Percentiles rank a stretch among this genome's conserved stretches.
phyloP scores from a whole-genome alignment of 2,888 invertebrate species.

The Hypselothyrea guttata region DNA sequence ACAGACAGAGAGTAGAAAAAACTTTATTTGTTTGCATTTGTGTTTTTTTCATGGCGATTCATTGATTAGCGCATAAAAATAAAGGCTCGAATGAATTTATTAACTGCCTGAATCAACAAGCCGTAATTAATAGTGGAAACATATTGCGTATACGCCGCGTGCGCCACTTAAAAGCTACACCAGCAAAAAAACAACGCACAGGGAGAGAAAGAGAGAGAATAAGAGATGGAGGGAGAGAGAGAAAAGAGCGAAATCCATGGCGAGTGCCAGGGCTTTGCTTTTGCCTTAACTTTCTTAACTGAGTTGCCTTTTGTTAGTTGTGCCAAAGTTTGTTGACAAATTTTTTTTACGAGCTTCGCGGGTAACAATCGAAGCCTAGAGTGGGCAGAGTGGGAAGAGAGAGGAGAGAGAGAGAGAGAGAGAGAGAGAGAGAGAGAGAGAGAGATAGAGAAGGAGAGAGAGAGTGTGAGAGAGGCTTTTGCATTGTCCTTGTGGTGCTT shows the following conservation, averaged over 20 bases:
- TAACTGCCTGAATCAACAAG: conserved; percentile 51
- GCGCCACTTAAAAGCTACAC: conserved; percentile 57
- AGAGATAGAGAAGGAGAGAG: background rate
- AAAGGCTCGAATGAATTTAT: conserved; percentile 50
- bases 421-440: background rate
- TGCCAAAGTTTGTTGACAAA: conserved; percentile 58
- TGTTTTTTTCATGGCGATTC: conserved; percentile 25
- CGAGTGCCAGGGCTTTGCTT: conserved; percentile 4
- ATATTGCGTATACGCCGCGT: conserved; percentile 58
- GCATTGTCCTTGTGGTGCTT: conserved; percentile 59
- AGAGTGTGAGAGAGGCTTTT: background rate
- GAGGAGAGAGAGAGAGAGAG: background rate
- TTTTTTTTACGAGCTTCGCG: conserved; percentile 57
- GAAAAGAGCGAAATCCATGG: conserved; percentile 39
- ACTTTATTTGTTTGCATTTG: conserved; percentile 4
- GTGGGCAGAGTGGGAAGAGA: background rate
- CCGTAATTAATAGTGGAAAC: conserved; percentile 62
- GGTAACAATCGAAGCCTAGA: conserved; percentile 32
- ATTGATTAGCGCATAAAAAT: conserved; percentile 57
- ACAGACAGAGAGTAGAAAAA: conserved; percentile 5
- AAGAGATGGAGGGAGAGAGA: too few relatives aligned
- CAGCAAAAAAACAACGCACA: conserved; percentile 10
- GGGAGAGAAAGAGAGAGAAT: background rate
- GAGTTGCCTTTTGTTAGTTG: conserved; percentile 30
- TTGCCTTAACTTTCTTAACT: background rate